Evolutionary conservation across 2,888 invertebrate genomes (phyloP), one percentile per base, ranked within the genome.

Genomic region (Graphium colonna): DNA sequence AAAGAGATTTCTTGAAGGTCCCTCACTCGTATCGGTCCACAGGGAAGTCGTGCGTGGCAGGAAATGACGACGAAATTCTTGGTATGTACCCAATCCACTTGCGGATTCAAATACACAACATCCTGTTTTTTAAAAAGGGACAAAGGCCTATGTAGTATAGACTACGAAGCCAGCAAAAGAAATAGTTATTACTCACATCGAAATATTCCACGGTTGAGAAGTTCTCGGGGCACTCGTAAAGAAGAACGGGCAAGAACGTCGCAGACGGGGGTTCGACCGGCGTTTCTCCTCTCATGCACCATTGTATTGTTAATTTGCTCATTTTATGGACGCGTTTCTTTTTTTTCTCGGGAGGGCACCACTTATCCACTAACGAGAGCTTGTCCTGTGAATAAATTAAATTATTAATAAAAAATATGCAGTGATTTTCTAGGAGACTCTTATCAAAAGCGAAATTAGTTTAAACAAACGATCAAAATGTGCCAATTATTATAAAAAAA

Each of bases 201-300:
- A 93, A 96, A 75, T 96, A 96, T 63, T 94, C 93, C 17, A 96
- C 93, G 0, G 96, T 96, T 16, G 95, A 95, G 81, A 96, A 96
- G 74, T 95, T 92, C 43, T 94, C 93, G 0, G 96, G 96, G 74
- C 96, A 96, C 60, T 94, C 93, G 81, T 95, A 93, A 58, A 95
- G 90, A 68, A 94, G 88, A 53, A 96, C 92, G 7, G 96, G 96
- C 59, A 96, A 85, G 64, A 93, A 91, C 56, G 81, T 82, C 18
- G 87, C 73, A 3, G 92, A 91, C 36, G 92, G 92, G 3, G 93
- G 91, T 12, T 82, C 73, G 8, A 90, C 83, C 1, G 92, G 86
- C 47, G 83, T 80, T 55, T 93, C 92, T 42, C 92, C 92, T 65
- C 93, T 92, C 44, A 92, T 91, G 67, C 93, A 95, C 87, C 96